Conservation (phyloP, 2,113 vertebrate species). For the Aptenodytes patagonicus region DNA sequence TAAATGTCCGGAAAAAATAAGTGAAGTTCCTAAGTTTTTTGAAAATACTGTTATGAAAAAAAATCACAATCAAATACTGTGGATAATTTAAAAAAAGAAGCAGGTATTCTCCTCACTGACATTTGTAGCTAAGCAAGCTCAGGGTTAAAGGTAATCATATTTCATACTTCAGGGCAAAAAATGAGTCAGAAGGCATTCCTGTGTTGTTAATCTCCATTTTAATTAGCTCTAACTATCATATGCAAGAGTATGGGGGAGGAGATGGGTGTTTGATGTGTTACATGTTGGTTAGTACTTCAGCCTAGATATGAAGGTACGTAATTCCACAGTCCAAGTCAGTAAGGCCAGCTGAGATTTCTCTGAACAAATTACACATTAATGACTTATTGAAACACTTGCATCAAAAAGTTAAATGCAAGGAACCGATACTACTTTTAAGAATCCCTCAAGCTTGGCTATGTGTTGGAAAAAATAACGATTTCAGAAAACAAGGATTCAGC, state of each 20-base stretch:
- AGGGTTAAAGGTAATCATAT: background rate
- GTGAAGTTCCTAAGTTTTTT: background rate
- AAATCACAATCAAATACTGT: background rate
- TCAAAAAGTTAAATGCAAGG: background rate
- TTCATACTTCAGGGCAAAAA: slow-evolving; percentile 14
- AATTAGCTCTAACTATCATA: background rate
- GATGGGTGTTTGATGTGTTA: background rate
- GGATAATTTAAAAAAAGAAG: background rate
- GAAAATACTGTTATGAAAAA: background rate
- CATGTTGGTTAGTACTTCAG: background rate
- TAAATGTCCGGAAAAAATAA: background rate
- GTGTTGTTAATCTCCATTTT: background rate
- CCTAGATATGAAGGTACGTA: background rate
- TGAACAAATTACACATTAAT: background rate
- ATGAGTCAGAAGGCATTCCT: slow-evolving; percentile 20
- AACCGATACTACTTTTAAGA: background rate
- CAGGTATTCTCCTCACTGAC: background rate
- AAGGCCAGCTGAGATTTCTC: background rate
- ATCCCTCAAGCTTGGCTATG: background rate
- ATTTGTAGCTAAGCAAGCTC: background rate
- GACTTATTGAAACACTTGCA: background rate
- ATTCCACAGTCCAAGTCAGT: slow-evolving; percentile 33
- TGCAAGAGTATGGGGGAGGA: background rate
- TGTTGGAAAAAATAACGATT: background rate
- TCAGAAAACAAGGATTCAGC: background rate